phyloP scores from a whole-genome alignment of 2,888 invertebrate species.

The Drosophila nigricruria region DNA sequence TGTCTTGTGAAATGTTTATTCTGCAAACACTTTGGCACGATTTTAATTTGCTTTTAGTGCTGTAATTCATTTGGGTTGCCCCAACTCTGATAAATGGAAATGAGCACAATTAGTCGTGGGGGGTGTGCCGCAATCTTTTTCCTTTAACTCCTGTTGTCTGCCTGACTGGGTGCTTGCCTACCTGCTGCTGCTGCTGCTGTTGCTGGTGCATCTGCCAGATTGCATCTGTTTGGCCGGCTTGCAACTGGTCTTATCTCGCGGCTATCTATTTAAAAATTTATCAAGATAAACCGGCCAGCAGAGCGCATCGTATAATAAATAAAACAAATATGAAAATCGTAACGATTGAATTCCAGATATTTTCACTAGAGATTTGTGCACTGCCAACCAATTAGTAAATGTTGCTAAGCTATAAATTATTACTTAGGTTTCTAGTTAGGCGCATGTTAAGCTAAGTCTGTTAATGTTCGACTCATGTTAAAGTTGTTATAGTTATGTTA shows the following conservation, averaged over 20 bases:
- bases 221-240: constrained; percentile 32
- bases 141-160: neutral
- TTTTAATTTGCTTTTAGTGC: constrained; percentile 70
- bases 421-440: constrained; percentile 1
- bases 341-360: constrained; percentile 30
- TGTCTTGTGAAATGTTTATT: constrained; percentile 54
- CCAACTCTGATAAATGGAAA: constrained; percentile 74
- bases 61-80: constrained; percentile 61
- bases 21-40: constrained; percentile 69
- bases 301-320: constrained; percentile 31
- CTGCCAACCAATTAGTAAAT: constrained; percentile 26
- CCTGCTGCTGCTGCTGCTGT: neutral
- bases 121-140: constrained; percentile 54
- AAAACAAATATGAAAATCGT: constrained; percentile 40
- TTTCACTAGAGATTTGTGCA: constrained; percentile 11
- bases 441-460: neutral
- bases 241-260: constrained; percentile 52
- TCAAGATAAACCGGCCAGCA: constrained; percentile 48
- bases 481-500: neutral
- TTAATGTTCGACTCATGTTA: neutral
- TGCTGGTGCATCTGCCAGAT: constrained; percentile 13
- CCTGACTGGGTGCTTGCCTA: neutral
- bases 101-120: constrained; percentile 78
- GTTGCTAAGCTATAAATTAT: constrained; percentile 5
- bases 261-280: constrained; percentile 43